Conservation (phyloP, 2,113 vertebrate genomes). For the Chamaetylas fuelleborni region DNA sequence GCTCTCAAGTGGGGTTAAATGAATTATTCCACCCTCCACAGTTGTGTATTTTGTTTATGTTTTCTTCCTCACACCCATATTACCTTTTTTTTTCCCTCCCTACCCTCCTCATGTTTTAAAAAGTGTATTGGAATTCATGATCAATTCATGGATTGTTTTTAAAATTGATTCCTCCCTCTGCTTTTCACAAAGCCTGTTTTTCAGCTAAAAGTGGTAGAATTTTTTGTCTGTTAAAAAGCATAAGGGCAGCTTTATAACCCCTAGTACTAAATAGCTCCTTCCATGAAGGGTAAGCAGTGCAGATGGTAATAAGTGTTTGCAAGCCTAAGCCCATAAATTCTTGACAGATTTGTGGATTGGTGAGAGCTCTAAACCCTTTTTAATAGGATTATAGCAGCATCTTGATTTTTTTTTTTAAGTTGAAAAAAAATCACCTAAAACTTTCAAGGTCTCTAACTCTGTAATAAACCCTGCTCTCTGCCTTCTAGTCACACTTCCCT, state of each 20-base stretch:
- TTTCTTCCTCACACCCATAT: neutral
- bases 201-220: neutral
- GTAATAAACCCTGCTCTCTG: neutral
- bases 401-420: neutral
- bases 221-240: neutral
- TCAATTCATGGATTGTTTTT: neutral
- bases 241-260: neutral
- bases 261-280: neutral
- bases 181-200: neutral
- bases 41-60: neutral
- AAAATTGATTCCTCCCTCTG: neutral
- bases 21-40: conserved; percentile 39
- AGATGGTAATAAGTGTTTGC: neutral
- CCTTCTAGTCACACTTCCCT: neutral
- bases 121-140: neutral
- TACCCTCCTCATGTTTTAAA: neutral
- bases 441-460: neutral
- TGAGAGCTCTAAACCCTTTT: neutral
- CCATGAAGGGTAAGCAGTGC: neutral
- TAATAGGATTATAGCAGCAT: neutral
- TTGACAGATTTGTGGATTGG: neutral
- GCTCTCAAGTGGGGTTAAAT: conserved; percentile 52
- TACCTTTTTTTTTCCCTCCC: neutral
- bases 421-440: neutral
- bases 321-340: conserved; percentile 1